Base-by-base conservation (phyloP, 1,140 invertebrate species). In the Micrasema minimum region DNA sequence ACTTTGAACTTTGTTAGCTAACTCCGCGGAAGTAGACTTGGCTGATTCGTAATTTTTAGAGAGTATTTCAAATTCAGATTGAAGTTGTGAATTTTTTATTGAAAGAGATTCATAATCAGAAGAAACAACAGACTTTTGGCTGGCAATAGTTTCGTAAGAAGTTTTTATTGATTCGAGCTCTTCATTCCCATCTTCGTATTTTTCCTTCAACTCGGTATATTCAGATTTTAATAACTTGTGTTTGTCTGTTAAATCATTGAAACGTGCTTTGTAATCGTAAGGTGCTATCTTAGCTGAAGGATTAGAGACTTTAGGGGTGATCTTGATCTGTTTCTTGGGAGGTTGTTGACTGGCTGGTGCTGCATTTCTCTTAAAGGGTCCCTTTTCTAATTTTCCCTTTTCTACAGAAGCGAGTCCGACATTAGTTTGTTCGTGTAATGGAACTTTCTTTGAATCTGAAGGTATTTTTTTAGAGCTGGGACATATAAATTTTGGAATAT, bases 261-360 rank as follows among this genome's bases (percentile, higher is more conserved):
- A 88, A 38, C 85, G 82, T 10, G 86, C 86, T 76, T 88, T 88
- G 72, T 82, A 88, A 75, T 88, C 87, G 76, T 88, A 87, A 0
- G 86, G 81, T 3, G 87, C 80, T 68, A 88, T 87, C 68, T 84
- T 86, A 11, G 77, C 79, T n/a, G 81, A 78, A 23, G 53, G 2
- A 73, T 76, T 35, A 65, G 22, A 41, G 73, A 57, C n/a, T 65
- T 71, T 74, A 20, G 68, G 26, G 0, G 66, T 11, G 1, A 68
- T n/a, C 38, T 70, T 74, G 35, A 68, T 38, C 45, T 72, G 73
- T 38, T 75, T 75, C 9, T 66, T 72, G 1, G 65, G 53, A 37
- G 55, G 16, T 16, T 64, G 35, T 37, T 50, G 7, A 43, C 12
- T 37, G 61, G 12, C 31, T 20, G 69, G 22, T 5, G 68, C 18